Base-by-base conservation (phyloP, 2,888 invertebrate genomes). In the Congeria kusceri region DNA sequence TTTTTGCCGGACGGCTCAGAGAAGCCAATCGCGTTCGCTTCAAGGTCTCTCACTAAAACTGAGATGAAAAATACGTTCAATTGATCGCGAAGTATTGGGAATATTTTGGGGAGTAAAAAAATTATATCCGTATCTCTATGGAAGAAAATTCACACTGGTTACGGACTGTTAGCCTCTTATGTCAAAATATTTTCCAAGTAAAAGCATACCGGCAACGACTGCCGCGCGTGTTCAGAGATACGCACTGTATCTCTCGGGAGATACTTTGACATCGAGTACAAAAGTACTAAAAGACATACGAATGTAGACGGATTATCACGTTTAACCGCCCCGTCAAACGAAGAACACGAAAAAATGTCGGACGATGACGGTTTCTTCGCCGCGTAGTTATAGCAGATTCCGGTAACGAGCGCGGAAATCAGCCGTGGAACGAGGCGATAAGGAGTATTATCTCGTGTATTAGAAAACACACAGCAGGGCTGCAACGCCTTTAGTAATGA, bases 111-210 rank as follows among this genome's bases (percentile, higher is more conserved):
- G 62, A 59, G 75, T 78, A 13, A 85, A 81, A 23, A 80, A 77
- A 64, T 85, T 80, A 49, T 85, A 86, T 59, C 64, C 73, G 39
- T 86, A 83, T 63, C 49, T 86, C 11, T 85, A 58, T 73, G 87
- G 84, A 9, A 66, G 77, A 20, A 76, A 77, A 59, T 85, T 79
- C 3, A 74, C 67, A 46, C 82, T 94, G 25, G 67, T 89, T 15
- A 94, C 93, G 0, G 93, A 94, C 76, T 92, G 93, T 73, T 89
- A 92, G 20, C 39, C 39, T 15, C 39, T 39, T 15, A 39, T 15
- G 9, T 39, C 39, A 39, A 39, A 13, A 39, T 39, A 13, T 15
- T 13, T 87, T 64, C 85, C 89, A 23, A 86, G 89, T 88, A 81
- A 69, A 27, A 74, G 80, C 7, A 80, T 92, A 15, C 90, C 90